Percentiles rank a stretch among this genome's conserved stretches.
These are phyloP conservation scores for Macrosteles quadrilineatus DNA, from an alignment of 1,140 invertebrate genomes.

Conservation along the genomic window DNA sequence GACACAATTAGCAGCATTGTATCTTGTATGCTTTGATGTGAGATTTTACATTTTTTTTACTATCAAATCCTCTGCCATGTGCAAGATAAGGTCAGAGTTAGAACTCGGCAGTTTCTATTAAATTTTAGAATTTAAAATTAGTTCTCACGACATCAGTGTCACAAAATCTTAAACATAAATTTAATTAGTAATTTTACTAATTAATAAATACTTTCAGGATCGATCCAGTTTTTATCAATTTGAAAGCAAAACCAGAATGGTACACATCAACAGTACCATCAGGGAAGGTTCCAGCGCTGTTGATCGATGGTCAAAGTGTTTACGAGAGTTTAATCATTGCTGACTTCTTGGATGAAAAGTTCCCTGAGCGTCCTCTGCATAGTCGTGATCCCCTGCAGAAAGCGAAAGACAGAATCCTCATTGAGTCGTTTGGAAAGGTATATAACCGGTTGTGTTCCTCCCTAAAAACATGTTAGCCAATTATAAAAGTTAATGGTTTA, in stretches of 20 bases:
- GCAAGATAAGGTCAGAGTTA: no score
- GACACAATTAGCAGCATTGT: no score
- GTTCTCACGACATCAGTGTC: not conserved
- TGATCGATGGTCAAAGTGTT: conserved; percentile 63
- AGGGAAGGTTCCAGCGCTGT: conserved; percentile 79
- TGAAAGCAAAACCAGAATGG: conserved; percentile 86
- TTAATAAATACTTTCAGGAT: no score
- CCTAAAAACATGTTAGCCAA: no score
- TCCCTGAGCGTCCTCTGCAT: conserved; percentile 65
- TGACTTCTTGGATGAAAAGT: conserved; percentile 84
- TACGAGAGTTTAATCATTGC: conserved; percentile 81
- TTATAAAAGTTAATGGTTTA: no score
- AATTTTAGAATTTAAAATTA: no score
- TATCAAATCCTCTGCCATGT: no score
- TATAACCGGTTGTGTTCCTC: no score
- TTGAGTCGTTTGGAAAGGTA: conserved; percentile 65
- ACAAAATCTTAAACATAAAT: not conserved
- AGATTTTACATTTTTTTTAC: no score
- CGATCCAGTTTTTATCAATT: conserved; percentile 83
- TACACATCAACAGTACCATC: conserved; percentile 65
- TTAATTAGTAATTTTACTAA: conserved; percentile 17
- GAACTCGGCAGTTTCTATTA: no score
- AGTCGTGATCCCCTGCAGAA: conserved; percentile 71
- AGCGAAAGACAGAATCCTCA: conserved; percentile 77
- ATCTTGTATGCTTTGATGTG: no score